Evolutionary conservation across 2,888 invertebrate species (phyloP), one percentile per base, ranked within the genome.

Genomic region (Erebia aethiops): DNA sequence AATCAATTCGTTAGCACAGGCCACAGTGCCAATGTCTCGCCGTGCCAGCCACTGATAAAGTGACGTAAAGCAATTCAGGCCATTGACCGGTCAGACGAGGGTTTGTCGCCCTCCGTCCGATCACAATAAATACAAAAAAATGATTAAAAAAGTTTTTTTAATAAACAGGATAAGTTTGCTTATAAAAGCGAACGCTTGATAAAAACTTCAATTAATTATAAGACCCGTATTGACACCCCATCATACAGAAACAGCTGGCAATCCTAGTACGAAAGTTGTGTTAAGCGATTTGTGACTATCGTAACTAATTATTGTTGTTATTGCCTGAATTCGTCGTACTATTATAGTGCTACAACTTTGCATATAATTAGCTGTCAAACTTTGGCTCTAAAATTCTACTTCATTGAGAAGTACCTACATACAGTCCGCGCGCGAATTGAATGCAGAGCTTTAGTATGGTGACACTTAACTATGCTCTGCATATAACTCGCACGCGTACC

Each of bases 1-100:
- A 88, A 88, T 89, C 85, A 83, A 87, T 89, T 89, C 82, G 84
- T 84, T 83, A 84, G 82, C 82, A 83, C 78, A 81, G 78, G 82
- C 82, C 81, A 83, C 78, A 81, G 79, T 82, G 81, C 79, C 82
- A 81, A 82, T 83, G 82, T 83, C 84, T 84, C 79, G 60, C 66
- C 72, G 70, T 71, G 73, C 71, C 74, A 72, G 69, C 65, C 62
- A 52, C 69, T 71, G 70, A 75, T 71, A 71, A 75, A 75, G 57
- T 72, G 70, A 74, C 72, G 73, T 71, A 69, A 79, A 78, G 65
- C 80, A 77, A 86, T 85, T 84, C 85, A 76, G 89, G 87, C 80
- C 88, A 75, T 84, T 88, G 89, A 89, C 90, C 88, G 86, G 77
- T 75, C 75, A 79, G 79, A 84, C 84, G 85, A 88, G 83, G 81